Evolutionary conservation across 2,797 vertebrate species (phyloP), one percentile per base, ranked within the genome.

Genomic region (Pangasius macronema): DNA sequence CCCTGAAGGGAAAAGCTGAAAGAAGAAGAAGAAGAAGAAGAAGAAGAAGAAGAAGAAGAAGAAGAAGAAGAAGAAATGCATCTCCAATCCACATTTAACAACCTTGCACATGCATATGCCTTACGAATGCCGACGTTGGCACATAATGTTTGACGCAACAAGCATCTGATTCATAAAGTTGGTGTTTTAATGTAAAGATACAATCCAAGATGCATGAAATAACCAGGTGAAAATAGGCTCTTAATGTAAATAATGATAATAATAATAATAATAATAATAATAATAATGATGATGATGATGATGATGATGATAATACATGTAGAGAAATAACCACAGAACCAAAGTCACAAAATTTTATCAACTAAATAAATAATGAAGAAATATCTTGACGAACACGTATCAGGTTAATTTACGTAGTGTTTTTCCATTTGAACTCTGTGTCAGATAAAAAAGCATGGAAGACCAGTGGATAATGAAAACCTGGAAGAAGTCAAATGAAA

Each of bases 401-500:
- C n/a, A n/a, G n/a, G n/a, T n/a, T n/a, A n/a, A n/a, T n/a, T n/a
- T n/a, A n/a, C n/a, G n/a, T n/a, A n/a, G n/a, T n/a, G n/a, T n/a
- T n/a, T n/a, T 30, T 63, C 13, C 27, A 63, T 82, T 63, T 33
- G 3, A 61, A 20, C 57, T 82, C 51, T 57, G 16, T 33, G 18
- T 16, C 5, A 51, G 3, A 33, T 11, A n/a, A 49, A 53, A 80
- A 53, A 22, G 49, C 18, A 57, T 22, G 24, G 57, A 63, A 42
- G 80, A 82, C 80, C 33, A n/a, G 5, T 63, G 39, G 57, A 82
- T n/a, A 30, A n/a, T 63, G 5, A 63, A 63, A 82, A 82, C 27
- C 80, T 82, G 33, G 3, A 46, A 46, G 46, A 46, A 9, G 42
- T 42, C 42, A 42, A 46, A n/a, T 63, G 2, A 42, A 63, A 82